Evolutionary conservation across 2,113 vertebrate genomes (phyloP).

Genomic region (Sminthopsis crassicaudata): DNA sequence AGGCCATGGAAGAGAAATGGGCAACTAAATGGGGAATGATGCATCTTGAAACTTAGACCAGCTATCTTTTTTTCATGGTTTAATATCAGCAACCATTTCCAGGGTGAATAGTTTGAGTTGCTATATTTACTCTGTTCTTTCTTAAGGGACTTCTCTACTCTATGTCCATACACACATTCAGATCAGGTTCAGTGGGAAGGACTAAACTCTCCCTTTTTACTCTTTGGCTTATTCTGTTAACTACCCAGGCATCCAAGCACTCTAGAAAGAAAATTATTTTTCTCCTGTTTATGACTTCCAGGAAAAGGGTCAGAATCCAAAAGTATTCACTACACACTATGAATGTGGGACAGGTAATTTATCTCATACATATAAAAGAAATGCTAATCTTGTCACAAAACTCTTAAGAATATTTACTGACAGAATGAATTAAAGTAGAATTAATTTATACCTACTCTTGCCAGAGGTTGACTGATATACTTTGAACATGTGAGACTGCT

Average conservation of each 20-base stretch:
- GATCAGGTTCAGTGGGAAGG: neutral
- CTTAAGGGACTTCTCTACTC: neutral
- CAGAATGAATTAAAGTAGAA: neutral
- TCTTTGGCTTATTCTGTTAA: neutral
- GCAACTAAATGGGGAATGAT: neutral
- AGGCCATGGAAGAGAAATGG: neutral
- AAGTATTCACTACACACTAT: neutral
- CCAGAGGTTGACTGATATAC: neutral
- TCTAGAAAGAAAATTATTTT: neutral
- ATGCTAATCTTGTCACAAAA: neutral
- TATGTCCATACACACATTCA: neutral
- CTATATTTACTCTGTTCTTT: neutral
- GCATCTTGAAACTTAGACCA: neutral
- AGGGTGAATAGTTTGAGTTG: neutral
- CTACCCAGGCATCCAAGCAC: neutral
- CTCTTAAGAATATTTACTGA: neutral
- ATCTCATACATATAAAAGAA: neutral
- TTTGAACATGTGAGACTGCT: neutral
- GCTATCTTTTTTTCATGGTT: neutral
- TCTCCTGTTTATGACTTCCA: neutral
- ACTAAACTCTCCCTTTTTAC: neutral
- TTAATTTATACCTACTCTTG: neutral
- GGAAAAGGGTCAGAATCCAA: neutral
- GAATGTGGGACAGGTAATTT: neutral
- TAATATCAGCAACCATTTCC: neutral